phyloP scores from a whole-genome alignment of 2,113 vertebrate species.

The Grantiella picta region DNA sequence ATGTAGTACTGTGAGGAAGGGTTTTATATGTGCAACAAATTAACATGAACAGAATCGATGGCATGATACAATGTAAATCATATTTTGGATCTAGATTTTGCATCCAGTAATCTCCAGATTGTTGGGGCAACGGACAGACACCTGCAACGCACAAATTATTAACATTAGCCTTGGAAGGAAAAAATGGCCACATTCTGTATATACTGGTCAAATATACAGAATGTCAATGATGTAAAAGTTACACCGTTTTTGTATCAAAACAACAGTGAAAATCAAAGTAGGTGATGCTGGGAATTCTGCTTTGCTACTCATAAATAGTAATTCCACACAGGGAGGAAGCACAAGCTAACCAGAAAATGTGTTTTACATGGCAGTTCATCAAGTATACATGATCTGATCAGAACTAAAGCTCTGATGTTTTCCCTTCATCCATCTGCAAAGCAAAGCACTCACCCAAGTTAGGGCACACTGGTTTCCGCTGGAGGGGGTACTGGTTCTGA shows the following conservation, averaged over 20 bases:
- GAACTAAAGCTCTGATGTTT: background rate
- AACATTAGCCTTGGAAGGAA: background rate
- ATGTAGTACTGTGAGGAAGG: background rate
- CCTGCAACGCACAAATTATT: background rate
- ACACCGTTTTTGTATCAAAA: background rate
- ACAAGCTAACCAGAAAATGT: background rate
- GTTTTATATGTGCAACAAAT: background rate
- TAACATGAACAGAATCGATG: background rate
- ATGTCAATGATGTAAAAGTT: background rate
- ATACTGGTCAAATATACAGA: background rate
- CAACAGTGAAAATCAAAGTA: background rate
- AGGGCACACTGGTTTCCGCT: background rate
- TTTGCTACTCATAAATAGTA: background rate
- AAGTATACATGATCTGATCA: fast-evolving
- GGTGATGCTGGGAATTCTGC: background rate
- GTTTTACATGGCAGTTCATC: background rate
- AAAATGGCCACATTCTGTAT: background rate
- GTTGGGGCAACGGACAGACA: background rate
- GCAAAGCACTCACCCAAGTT: background rate
- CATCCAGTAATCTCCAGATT: background rate
- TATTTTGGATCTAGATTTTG: background rate
- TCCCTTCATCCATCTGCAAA: background rate
- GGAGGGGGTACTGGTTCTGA: background rate
- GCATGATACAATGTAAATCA: background rate
- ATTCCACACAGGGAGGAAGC: background rate